Conservation (phyloP, 2,113 vertebrate species). For the Andinoacara biseriatus region DNA sequence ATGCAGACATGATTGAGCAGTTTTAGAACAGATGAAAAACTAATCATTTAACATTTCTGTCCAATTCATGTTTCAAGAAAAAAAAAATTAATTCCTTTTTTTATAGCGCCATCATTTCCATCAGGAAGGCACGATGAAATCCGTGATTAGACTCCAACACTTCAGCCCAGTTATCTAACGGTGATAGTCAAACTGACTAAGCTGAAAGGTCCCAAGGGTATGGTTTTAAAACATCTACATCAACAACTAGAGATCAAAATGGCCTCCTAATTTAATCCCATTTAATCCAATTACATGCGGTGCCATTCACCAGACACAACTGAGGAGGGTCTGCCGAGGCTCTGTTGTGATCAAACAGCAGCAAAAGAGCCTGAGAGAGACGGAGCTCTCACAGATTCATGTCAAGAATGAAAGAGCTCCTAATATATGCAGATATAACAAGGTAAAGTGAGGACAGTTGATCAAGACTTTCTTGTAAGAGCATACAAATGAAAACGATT, state of each 20-base stretch:
- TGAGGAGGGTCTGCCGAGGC: not conserved
- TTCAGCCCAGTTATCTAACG: slow-evolving; percentile 18
- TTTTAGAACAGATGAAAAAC: slow-evolving; percentile 18
- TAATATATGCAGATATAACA: not conserved
- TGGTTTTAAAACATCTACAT: slow-evolving; percentile 61
- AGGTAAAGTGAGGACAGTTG: not conserved
- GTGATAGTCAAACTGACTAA: slow-evolving; percentile 12
- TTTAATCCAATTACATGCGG: slow-evolving; percentile 66
- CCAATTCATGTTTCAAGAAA: not conserved
- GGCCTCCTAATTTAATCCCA: slow-evolving; percentile 65
- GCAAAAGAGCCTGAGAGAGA: slow-evolving; percentile 10
- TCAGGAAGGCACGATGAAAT: not conserved
- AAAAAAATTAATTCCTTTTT: not conserved
- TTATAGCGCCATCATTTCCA: slow-evolving; percentile 3
- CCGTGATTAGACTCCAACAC: slow-evolving; percentile 20
- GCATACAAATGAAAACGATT: not conserved
- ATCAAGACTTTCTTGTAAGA: not conserved
- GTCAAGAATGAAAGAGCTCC: not conserved
- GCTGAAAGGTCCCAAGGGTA: not conserved
- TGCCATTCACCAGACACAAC: slow-evolving; percentile 24
- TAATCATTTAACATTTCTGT: slow-evolving; percentile 22
- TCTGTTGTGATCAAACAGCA: not conserved
- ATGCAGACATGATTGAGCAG: not conserved
- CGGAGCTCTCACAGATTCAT: not conserved
- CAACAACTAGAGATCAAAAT: slow-evolving; percentile 54